Evolutionary conservation across 2,797 vertebrate genomes (phyloP).

Genomic region (Chrysocyon brachyurus): DNA sequence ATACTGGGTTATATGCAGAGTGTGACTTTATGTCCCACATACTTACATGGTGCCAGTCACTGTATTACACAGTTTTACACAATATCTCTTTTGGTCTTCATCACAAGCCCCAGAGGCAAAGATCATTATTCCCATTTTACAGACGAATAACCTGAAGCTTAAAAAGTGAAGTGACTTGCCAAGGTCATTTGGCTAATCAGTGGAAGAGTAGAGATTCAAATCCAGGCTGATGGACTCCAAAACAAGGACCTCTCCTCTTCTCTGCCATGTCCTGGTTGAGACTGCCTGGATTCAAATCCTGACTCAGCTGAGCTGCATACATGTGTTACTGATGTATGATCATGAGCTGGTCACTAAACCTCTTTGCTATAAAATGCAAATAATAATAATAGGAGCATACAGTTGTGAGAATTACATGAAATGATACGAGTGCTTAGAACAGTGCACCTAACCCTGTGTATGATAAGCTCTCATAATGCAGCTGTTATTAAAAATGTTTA

Average conservation of each 20-base stretch:
- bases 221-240: neutral
- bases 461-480: neutral
- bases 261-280: neutral
- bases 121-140: neutral
- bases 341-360: neutral
- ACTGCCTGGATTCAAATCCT: neutral
- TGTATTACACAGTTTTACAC: neutral
- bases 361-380: slow-evolving; percentile 2
- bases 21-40: neutral
- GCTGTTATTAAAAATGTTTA: neutral
- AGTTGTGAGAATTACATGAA: slow-evolving; percentile 38
- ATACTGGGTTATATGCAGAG: neutral
- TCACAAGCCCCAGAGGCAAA: neutral
- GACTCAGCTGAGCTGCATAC: neutral
- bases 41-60: neutral
- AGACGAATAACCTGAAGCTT: neutral
- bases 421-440: neutral
- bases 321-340: neutral
- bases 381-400: neutral
- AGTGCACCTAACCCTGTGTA: neutral
- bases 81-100: neutral
- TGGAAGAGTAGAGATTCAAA: neutral
- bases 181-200: neutral
- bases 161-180: slow-evolving; percentile 21
- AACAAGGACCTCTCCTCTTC: neutral